Conservation (phyloP, 2,888 invertebrate genomes). For the Fissipunctia ypsillon region DNA sequence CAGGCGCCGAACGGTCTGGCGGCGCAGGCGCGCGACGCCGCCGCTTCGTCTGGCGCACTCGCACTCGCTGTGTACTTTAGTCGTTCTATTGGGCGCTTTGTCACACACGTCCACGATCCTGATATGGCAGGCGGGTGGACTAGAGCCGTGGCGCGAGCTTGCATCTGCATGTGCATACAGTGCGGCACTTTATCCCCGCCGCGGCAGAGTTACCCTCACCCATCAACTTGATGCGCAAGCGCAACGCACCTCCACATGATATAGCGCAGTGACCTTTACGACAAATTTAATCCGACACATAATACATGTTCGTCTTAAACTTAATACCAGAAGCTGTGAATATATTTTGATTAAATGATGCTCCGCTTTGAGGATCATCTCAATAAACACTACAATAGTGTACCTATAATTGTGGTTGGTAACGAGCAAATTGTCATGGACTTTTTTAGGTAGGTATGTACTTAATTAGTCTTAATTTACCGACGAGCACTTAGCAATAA, state of each 20-base stretch:
- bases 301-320: not conserved
- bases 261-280: constrained; percentile 9
- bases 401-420: constrained; percentile 5
- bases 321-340: constrained; percentile 29
- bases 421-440: not conserved
- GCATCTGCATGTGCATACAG: constrained; percentile 79
- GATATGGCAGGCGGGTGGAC: constrained; percentile 58
- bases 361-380: constrained; percentile 10
- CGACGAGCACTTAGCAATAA: not conserved
- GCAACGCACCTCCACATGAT: constrained; percentile 28
- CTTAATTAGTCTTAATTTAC: not conserved
- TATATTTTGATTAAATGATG: constrained; percentile 27
- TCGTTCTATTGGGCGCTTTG: constrained; percentile 58
- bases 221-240: constrained; percentile 17
- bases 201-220: constrained; percentile 31
- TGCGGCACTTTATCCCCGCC: constrained; percentile 65
- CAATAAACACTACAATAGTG: not conserved
- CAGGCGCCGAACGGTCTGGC: constrained; percentile 90
- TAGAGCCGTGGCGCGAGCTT: constrained; percentile 67
- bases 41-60: constrained; percentile 79
- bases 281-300: constrained; percentile 33
- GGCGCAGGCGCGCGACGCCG: constrained; percentile 65
- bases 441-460: not conserved
- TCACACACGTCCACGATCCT: constrained; percentile 66
- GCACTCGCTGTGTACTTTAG: constrained; percentile 48